Percentiles rank a stretch among this genome's conserved stretches.
Evolutionary conservation across 1,140 invertebrate species (phyloP).

Genomic region (Cydia pomonella): DNA sequence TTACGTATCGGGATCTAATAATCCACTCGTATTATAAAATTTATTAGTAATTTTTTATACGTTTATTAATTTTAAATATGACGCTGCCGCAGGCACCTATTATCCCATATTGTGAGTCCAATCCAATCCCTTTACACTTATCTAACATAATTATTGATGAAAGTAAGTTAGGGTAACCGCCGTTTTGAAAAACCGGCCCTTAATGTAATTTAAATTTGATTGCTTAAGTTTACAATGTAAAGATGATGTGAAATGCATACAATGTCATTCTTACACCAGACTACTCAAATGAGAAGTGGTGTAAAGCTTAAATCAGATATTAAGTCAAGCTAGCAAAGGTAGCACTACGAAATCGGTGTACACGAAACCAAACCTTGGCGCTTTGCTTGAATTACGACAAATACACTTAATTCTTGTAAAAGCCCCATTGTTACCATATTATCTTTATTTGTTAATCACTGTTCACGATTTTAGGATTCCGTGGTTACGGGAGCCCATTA

Average conservation of each 20-base stretch:
- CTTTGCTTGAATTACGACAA: constrained; percentile 6
- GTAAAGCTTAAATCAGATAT: neutral
- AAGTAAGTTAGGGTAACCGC: too few species aligned
- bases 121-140: too few species aligned
- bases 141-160: too few species aligned
- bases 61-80: too few species aligned
- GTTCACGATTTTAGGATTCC: neutral
- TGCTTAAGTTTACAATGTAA: too few species aligned
- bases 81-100: too few species aligned
- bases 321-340: neutral
- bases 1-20: too few species aligned
- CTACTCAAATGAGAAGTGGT: neutral
- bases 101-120: too few species aligned
- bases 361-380: constrained; percentile 17
- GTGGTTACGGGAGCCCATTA: neutral
- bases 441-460: neutral
- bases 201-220: too few species aligned
- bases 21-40: too few species aligned
- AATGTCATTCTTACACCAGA: neutral
- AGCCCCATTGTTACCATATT: constrained; percentile 10
- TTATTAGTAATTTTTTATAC: too few species aligned
- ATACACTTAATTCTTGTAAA: constrained; percentile 21
- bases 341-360: constrained; percentile 13
- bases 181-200: too few species aligned
- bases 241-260: neutral